A percentile compares a stretch with the other conserved stretches of the same genome.
These are phyloP conservation scores for Drosophila diplacantha DNA, from an alignment of 2,888 invertebrate species.

Conservation along the genomic window DNA sequence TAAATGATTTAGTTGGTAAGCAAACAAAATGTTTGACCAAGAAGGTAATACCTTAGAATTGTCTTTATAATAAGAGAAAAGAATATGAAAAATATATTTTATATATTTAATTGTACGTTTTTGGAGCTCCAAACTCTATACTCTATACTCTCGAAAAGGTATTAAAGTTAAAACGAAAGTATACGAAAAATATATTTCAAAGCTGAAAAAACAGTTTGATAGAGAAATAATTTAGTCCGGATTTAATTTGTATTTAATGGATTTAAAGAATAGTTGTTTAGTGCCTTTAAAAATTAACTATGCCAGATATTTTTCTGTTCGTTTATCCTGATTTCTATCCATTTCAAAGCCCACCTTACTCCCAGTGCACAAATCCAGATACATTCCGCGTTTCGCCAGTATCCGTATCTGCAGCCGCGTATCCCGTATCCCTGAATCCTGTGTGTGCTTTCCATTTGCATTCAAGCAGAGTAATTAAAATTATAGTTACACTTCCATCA, in stretches of 20 bases:
- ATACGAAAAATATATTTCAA: no score
- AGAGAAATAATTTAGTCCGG: no score
- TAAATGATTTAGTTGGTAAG: not conserved
- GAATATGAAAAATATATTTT: not conserved
- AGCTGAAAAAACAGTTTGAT: no score
- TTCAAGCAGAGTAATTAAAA: slow-evolving; percentile 60
- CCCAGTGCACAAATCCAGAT: slow-evolving; percentile 15
- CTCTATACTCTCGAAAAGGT: no score
- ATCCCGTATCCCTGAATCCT: slow-evolving; percentile 5
- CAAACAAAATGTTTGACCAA: not conserved
- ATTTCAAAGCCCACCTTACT: not conserved
- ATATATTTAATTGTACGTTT: not conserved
- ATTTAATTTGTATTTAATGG: no score
- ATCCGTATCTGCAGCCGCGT: slow-evolving; percentile 23
- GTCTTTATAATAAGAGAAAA: not conserved
- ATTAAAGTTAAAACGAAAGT: not conserved
- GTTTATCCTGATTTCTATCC: not conserved
- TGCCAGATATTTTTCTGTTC: not conserved
- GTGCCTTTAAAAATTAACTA: no score
- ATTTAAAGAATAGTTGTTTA: no score
- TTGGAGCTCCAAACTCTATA: no score
- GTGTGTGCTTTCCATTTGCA: slow-evolving; percentile 39
- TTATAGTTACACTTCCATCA: slow-evolving; percentile 58
- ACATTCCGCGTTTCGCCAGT: slow-evolving; percentile 3
- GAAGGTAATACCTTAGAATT: not conserved